These are phyloP conservation scores for Microhierax caerulescens DNA, from an alignment of 2,797 vertebrate species.

Conservation along the genomic window DNA sequence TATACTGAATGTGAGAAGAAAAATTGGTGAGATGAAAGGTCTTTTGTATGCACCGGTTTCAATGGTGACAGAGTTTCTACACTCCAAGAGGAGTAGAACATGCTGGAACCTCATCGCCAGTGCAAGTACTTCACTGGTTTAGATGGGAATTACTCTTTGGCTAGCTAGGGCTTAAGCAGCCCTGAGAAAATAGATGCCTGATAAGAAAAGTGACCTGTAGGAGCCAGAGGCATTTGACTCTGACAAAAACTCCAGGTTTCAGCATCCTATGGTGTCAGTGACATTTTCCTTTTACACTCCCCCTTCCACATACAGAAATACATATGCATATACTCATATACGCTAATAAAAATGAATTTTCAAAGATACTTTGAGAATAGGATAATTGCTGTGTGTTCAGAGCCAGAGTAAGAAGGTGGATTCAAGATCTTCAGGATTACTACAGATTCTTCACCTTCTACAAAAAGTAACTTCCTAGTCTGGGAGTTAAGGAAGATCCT, in stretches of 20 bases:
- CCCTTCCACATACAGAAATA: background rate
- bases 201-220: constrained; percentile 71
- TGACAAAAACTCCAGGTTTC: constrained; percentile 61
- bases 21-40: background rate
- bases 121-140: background rate
- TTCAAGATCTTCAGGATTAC: background rate
- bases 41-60: background rate
- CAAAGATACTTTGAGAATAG: background rate
- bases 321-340: no score
- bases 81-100: background rate
- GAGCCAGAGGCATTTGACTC: constrained; percentile 59
- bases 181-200: constrained; percentile 71
- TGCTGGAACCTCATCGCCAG: background rate
- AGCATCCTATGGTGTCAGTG: constrained; percentile 77
- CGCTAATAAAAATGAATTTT: background rate
- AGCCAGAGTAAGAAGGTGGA: background rate
- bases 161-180: constrained; percentile 54
- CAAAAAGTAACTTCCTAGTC: background rate
- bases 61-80: background rate
- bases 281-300: background rate
- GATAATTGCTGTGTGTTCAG: background rate
- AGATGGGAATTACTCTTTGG: constrained; percentile 5
- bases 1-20: background rate
- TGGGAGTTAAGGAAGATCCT: background rate
- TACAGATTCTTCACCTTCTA: background rate